Evolutionary conservation across 2,888 invertebrate species (phyloP).

Genomic region (Schizotus pectinicornis): DNA sequence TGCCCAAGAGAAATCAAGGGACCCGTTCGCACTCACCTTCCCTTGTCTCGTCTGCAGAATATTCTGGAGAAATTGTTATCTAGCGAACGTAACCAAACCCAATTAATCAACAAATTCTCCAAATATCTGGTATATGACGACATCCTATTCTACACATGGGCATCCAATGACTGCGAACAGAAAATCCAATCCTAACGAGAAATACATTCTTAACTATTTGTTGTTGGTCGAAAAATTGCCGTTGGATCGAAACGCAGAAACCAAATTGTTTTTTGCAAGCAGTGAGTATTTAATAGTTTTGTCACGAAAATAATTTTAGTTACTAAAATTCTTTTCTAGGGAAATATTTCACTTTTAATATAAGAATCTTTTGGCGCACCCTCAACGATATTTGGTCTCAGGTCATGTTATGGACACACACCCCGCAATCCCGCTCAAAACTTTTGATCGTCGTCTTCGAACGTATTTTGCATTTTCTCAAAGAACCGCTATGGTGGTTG

Average conservation of each 20-base stretch:
- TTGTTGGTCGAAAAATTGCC: conserved; percentile 52
- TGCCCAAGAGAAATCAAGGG: conserved; percentile 65
- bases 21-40: conserved; percentile 67
- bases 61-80: conserved; percentile 73
- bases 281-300: conserved; percentile 42
- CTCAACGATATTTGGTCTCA: conserved; percentile 79
- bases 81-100: too few relatives aligned
- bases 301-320: conserved; percentile 7
- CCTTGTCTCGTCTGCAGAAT: conserved; percentile 69
- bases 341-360: conserved; percentile 66
- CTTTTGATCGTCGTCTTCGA: conserved; percentile 83
- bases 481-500: conserved; percentile 79
- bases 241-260: conserved; percentile 47
- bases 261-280: conserved; percentile 46
- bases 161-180: conserved; percentile 65
- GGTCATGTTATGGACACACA: conserved; percentile 76
- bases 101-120: conserved; percentile 72
- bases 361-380: conserved; percentile 61
- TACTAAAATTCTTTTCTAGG: conserved; percentile 40
- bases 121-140: conserved; percentile 79
- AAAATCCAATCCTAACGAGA: conserved; percentile 60
- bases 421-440: conserved; percentile 74
- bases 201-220: conserved; percentile 55
- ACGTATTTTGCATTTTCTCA: conserved; percentile 79
- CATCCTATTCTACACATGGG: conserved; percentile 75